Percentiles rank a stretch among this genome's conserved stretches.
These are phyloP conservation scores for Heliconius nattereri DNA, from an alignment of 1,140 invertebrate species.

Conservation along the genomic window DNA sequence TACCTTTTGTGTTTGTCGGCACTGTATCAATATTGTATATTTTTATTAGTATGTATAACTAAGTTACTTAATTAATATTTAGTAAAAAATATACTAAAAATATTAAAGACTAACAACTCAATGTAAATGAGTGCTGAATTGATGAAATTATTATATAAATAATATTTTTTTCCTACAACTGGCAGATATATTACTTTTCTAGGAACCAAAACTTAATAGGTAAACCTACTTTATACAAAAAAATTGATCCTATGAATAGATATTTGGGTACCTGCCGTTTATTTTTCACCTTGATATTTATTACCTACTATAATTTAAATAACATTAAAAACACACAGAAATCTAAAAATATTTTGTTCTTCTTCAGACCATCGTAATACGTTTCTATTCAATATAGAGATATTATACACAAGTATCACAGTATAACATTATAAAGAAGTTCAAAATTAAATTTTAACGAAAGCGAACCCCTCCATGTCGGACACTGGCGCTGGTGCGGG, in stretches of 20 bases:
- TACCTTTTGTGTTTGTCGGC: constrained; percentile 44
- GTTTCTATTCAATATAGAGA: background rate
- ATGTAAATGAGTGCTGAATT: background rate
- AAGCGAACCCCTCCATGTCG: constrained; percentile 50
- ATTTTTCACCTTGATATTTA: background rate
- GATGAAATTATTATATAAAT: background rate
- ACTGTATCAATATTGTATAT: background rate
- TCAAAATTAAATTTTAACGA: constrained; percentile 18
- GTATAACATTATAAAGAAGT: background rate
- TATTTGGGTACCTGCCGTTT: background rate
- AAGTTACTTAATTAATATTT: background rate
- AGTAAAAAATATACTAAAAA: background rate
- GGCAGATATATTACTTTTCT: background rate
- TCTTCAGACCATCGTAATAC: no score
- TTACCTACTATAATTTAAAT: background rate
- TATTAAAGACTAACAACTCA: background rate
- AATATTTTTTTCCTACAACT: background rate
- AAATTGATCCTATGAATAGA: background rate
- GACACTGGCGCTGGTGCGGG: constrained; percentile 24
- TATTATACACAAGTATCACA: background rate
- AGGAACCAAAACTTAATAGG: background rate
- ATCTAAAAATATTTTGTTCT: background rate
- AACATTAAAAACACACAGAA: background rate
- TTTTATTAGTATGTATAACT: background rate
- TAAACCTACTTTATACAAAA: no score